Evolutionary conservation across 2,797 vertebrate species (phyloP), one percentile per base, ranked within the genome.

Genomic region (Morus bassanus): DNA sequence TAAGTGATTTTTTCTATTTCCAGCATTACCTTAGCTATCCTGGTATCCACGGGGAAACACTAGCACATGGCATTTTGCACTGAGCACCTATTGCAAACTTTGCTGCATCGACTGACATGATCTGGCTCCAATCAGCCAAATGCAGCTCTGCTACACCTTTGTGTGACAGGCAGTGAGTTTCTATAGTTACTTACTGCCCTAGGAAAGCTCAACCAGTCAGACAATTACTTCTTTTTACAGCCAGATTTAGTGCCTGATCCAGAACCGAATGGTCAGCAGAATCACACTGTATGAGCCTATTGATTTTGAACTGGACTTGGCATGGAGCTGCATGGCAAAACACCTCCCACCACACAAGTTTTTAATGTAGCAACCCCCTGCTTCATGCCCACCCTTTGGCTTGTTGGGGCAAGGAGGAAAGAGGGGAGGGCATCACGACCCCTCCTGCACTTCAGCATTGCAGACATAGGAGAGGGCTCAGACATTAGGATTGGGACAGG

Each of bases 181-280:
- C 93, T 94, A 2, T 48, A 75, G 35, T 25, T 78, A 35, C 74
- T 89, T 69, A 48, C 31, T 24, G 9, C 24, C 56, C 88, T 68
- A 63, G 82, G 54, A 75, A 94, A 91, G 69, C 13, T 30, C 37
- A 60, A 30, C 25, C n/a, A 41, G 60, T 43, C 31, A 48, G 57
- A 33, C 53, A 87, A 64, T 91, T 95, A 53, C 79, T 95, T 91
- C 67, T 82, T 68, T 82, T 93, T 87, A 31, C 17, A 60, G n/a
- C 18, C 61, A 91, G 70, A 61, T 74, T 82, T 64, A 59, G 18
- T 33, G 19, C n/a, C 61, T 9, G 15, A 33, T 74, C 78, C 4
- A 8, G 69, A 88, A 78, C 15, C 14, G 14, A 73, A 48, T 1
- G 14, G 59, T 51, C 61, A 76, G 48, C 35, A 95, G 88, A 79